phyloP scores from a whole-genome alignment of 2,888 invertebrate species.

The Eilema griseolum region DNA sequence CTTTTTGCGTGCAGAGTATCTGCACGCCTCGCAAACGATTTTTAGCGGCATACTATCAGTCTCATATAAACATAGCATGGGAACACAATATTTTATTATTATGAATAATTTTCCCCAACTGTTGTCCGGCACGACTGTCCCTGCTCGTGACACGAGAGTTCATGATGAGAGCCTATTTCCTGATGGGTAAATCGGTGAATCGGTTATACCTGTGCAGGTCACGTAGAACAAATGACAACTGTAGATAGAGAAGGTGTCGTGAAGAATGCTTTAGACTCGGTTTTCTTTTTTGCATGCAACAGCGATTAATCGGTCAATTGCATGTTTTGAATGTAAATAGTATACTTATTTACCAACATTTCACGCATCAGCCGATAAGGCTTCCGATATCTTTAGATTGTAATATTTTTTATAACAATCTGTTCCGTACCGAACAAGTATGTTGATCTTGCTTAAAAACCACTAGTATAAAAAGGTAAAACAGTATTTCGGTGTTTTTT shows the following conservation, averaged over 20 bases:
- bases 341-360: neutral
- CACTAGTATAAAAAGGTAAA: too few relatives aligned
- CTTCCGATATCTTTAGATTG: neutral
- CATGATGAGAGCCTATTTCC: slow-evolving; percentile 40
- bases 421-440: too few relatives aligned
- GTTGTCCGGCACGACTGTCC: slow-evolving; percentile 70
- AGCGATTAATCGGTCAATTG: neutral
- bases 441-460: too few relatives aligned
- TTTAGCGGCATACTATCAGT: neutral
- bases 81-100: slow-evolving; percentile 65
- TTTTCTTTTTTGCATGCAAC: neutral
- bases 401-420: too few relatives aligned
- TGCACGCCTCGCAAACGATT: neutral
- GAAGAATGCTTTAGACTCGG: slow-evolving; percentile 1
- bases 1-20: too few relatives aligned
- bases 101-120: slow-evolving; percentile 58
- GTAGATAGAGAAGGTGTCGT: slow-evolving; percentile 3
- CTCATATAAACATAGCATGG: neutral
- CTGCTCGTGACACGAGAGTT: slow-evolving; percentile 68
- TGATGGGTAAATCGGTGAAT: slow-evolving; percentile 19
- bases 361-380: slow-evolving; percentile 1
- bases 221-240: slow-evolving; percentile 36
- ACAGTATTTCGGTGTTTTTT: too few relatives aligned
- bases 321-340: slow-evolving; percentile 3
- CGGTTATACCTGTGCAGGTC: slow-evolving; percentile 41